Base-by-base conservation (phyloP, 2,888 invertebrate genomes). In the Calliopum simillimum region DNA sequence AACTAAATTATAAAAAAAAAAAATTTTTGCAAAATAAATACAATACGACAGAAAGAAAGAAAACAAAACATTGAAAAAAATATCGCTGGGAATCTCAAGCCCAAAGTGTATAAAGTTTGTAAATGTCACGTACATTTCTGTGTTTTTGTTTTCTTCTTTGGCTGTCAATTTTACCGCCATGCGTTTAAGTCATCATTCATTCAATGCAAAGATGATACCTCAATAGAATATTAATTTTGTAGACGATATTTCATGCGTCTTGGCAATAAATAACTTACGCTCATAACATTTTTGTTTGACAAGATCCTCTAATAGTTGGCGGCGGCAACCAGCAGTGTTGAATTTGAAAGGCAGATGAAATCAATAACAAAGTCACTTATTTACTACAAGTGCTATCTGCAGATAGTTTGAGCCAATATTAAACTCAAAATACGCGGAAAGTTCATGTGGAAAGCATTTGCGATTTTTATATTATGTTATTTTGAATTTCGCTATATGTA, bases 101-200 rank as follows among this genome's bases (percentile, higher is more conserved):
- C 16, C 21, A 25, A 56, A 44, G 11, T 59, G 19, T 59, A 44
- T 56, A 13, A 53, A 14, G 55, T 65, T 43, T 53, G 53, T 55
- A 65, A 53, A 65, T 43, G 65, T 65, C 65, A 65, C 65, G 65
- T 56, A 46, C 44, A 23, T 66, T 56, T 44, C 14, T 19, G 2
- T 13, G n/a, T 46, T 43, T 16, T 61, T 4, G 11, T 14, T 53
- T 53, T n/a, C 19, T 21, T 19, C 53, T 61, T 44, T 61, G 61
- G 46, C n/a, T 33, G 33, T 33, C 33, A 33, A 33, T 33, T 33
- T 33, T 8, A 8, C 33, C 33, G 33, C 33, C 33, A 33, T 33
- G 33, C 33, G 33, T 33, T 33, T 8, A 33, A 33, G 33, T 33
- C 8, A 33, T 33, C 8, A 33, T 33, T 33, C 21, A 44, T 19